These are phyloP conservation scores for Laticauda laticaudata DNA, from an alignment of 2,113 vertebrate species.

Conservation along the genomic window DNA sequence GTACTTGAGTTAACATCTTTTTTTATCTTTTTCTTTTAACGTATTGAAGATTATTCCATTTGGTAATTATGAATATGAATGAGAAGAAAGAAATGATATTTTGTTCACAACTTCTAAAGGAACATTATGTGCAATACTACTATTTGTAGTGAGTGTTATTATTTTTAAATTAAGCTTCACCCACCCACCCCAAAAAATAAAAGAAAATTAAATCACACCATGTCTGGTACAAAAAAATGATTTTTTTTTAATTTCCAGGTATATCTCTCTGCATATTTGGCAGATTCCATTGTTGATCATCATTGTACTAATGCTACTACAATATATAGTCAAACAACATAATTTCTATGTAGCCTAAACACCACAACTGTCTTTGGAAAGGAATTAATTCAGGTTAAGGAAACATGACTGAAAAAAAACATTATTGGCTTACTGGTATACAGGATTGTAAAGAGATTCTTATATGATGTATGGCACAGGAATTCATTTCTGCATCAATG, in stretches of 20 bases:
- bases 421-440: not conserved
- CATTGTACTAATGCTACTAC: not conserved
- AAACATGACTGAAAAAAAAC: not conserved
- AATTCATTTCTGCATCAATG: not conserved
- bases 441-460: not conserved
- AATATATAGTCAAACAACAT: not conserved
- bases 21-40: not conserved
- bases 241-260: not conserved
- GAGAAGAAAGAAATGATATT: not conserved
- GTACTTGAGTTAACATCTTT: not conserved
- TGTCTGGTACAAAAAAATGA: not conserved
- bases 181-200: not conserved
- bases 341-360: not conserved
- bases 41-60: slow-evolving; percentile 1
- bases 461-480: not conserved
- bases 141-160: not conserved
- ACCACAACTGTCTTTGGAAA: not conserved
- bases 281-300: not conserved
- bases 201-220: not conserved
- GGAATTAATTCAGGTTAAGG: not conserved
- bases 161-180: slow-evolving; percentile 1
- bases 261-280: not conserved
- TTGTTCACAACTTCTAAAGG: not conserved
- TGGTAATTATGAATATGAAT: not conserved
- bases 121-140: not conserved